phyloP scores from a whole-genome alignment of 2,888 invertebrate species.

The Morpho helenor region DNA sequence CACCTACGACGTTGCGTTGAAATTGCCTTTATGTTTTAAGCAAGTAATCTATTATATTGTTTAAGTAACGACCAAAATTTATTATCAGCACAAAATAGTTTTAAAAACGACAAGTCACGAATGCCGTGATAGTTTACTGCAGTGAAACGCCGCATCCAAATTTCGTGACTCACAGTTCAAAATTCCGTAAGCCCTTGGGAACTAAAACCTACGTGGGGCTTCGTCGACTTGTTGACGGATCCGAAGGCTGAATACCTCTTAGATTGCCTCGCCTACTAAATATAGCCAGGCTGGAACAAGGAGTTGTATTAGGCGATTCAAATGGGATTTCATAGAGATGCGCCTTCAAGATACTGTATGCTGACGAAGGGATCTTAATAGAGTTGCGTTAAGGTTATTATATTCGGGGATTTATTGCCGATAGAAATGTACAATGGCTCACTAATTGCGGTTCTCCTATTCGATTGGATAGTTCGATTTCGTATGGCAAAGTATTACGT shows the following conservation, averaged over 20 bases:
- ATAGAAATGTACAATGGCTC: conserved; percentile 37
- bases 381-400: conserved; percentile 44
- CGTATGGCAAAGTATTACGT: conserved; percentile 4
- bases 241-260: conserved; percentile 68
- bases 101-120: too few relatives aligned
- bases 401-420: conserved; percentile 38
- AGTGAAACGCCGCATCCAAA: conserved; percentile 36
- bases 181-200: conserved; percentile 55
- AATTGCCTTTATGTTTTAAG: too few relatives aligned
- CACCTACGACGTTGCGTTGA: too few relatives aligned
- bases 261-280: conserved; percentile 70
- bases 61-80: too few relatives aligned
- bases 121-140: too few relatives aligned
- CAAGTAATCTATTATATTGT: too few relatives aligned
- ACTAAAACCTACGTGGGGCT: conserved; percentile 60
- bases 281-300: conserved; percentile 65
- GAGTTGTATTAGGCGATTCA: conserved; percentile 58
- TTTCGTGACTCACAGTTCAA: conserved; percentile 25
- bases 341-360: conserved; percentile 30
- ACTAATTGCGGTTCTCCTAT: conserved; percentile 35
- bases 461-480: conserved; percentile 26
- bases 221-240: conserved; percentile 52
- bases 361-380: conserved; percentile 45
- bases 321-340: conserved; percentile 49
- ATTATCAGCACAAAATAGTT: conserved; percentile 7